Conservation (phyloP, 2,888 invertebrate species). For the Hirtodrosophila cameraria region DNA sequence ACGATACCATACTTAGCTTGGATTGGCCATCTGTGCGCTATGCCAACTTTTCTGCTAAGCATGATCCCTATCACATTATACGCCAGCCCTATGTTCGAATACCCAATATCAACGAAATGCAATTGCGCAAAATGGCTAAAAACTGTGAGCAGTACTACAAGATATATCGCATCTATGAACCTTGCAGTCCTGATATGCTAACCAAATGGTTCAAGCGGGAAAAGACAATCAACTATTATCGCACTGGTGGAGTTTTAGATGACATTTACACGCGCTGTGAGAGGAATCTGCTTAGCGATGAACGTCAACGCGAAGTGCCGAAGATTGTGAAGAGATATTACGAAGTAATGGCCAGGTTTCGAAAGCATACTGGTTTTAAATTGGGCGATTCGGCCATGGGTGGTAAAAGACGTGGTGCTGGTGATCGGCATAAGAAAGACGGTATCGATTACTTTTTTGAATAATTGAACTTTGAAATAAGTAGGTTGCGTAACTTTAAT, state of each 20-base stretch:
- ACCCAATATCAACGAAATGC: slow-evolving; percentile 53
- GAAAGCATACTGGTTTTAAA: too few relatives aligned
- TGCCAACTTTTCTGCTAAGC: slow-evolving; percentile 58
- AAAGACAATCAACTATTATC: not conserved
- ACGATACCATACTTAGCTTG: slow-evolving; percentile 76
- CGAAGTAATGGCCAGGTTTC: too few relatives aligned
- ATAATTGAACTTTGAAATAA: too few relatives aligned
- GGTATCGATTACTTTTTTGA: too few relatives aligned
- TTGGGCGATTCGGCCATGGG: too few relatives aligned
- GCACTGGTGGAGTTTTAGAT: not conserved
- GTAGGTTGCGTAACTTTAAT: too few relatives aligned
- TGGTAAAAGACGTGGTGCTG: too few relatives aligned
- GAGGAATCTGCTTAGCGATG: not conserved
- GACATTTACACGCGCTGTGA: not conserved
- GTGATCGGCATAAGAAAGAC: too few relatives aligned
- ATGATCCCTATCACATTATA: slow-evolving; percentile 80
- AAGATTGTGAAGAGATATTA: slow-evolving; percentile 11
- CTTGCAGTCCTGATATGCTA: slow-evolving; percentile 33
- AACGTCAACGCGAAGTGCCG: not conserved
- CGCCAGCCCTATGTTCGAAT: slow-evolving; percentile 68
- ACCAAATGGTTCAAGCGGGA: slow-evolving; percentile 61
- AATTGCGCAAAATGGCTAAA: slow-evolving; percentile 38
- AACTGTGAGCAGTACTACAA: slow-evolving; percentile 67
- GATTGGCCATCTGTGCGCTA: slow-evolving; percentile 75
- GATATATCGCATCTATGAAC: slow-evolving; percentile 50